Conservation (phyloP, 2,888 invertebrate genomes). For the Masnerella sp. region DNA sequence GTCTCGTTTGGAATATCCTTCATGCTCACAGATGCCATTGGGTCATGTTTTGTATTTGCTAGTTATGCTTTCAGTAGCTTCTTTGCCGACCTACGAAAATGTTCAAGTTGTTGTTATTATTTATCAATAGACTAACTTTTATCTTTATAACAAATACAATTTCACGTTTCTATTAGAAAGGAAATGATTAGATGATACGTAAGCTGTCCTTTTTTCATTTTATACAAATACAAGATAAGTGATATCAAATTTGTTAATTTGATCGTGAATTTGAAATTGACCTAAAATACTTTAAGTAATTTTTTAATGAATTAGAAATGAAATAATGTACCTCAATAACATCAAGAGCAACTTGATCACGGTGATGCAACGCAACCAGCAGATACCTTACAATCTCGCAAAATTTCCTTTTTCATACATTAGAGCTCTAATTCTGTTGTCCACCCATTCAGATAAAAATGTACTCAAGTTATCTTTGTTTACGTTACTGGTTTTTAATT, state of each 20-base stretch:
- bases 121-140: no score
- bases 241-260: no score
- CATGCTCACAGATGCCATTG: constrained; percentile 93
- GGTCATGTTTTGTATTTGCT: constrained; percentile 86
- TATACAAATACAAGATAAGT: no score
- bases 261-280: no score
- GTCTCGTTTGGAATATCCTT: constrained; percentile 92
- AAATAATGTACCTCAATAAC: constrained; percentile 80
- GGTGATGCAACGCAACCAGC: constrained; percentile 91
- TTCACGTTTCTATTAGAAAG: no score
- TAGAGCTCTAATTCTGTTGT: constrained; percentile 93
- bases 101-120: no score
- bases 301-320: no score
- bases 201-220: no score
- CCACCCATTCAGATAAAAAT: constrained; percentile 93
- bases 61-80: constrained; percentile 82
- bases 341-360: constrained; percentile 92
- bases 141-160: no score
- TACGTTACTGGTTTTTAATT: constrained; percentile 85
- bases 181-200: no score
- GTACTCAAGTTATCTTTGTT: constrained; percentile 85
- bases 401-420: constrained; percentile 89
- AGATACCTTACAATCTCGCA: constrained; percentile 91
- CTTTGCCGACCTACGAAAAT: constrained; percentile 81
- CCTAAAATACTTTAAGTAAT: no score